Evolutionary conservation across 2,888 invertebrate genomes (phyloP), one percentile per base, ranked within the genome.

Genomic region (Aspidapion aeneum): DNA sequence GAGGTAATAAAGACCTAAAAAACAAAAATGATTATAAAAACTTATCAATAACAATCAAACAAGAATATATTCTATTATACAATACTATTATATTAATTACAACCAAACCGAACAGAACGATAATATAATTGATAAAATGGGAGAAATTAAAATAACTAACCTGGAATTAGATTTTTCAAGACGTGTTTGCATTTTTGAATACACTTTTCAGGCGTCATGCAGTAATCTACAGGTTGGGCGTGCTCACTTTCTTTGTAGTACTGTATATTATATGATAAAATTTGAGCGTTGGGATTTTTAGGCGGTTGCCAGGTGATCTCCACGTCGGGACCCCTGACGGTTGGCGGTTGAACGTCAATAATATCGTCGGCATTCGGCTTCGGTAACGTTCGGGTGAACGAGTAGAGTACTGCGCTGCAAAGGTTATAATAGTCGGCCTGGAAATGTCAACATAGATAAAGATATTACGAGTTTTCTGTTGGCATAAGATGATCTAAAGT

Each of bases 181-280:
- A 48, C 49, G 17, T 60, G 22, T 20, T 22, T 58, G 12, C 48
- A 55, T 17, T 61, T 52, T 12, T 48, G 50, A 7, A 49, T n/a
- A 50, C 60, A 61, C 51, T 60, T 58, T 22, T 63, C 54, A 22
- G 79, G 75, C 0, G 83, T 79, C 0, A 86, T 78, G 71, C 90
- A 90, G n/a, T 78, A 76, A 1, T 72, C 73, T 1, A 70, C 70
- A 18, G 77, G 77, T 55, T 77, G 77, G 1, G 78, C 74, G 61
- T 79, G 76, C 55, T 75, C 76, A 17, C 76, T 70, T 57, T 80
- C 78, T 61, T 78, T 78, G 64, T 80, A 81, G 71, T 86, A 84
- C 67, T 86, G 82, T 12, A 89, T 75, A 19, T 82, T 81, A 74
- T 89, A 91, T 0, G 85, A 82, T 5, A 90, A 79, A 3, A 89